Conservation (phyloP, 2,113 vertebrate genomes). For the Oenanthe melanoleuca region DNA sequence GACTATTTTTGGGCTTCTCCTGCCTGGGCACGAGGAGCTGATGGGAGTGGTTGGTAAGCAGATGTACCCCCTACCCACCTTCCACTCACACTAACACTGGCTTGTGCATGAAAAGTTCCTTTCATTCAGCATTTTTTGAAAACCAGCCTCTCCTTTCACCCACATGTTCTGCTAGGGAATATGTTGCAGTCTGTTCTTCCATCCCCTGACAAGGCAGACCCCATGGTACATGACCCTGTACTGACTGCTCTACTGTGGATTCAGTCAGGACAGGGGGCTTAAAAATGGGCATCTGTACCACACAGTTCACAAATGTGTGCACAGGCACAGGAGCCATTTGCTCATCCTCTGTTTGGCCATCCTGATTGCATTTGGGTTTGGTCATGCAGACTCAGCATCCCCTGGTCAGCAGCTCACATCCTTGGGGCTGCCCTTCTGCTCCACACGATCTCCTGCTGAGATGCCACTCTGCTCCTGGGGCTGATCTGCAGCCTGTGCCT, state of each 20-base stretch:
- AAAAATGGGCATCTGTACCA: neutral
- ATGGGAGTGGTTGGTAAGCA: neutral
- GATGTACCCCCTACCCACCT: neutral
- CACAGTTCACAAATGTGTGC: accelerated
- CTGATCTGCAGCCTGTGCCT: neutral
- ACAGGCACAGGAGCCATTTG: neutral
- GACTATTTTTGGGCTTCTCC: neutral
- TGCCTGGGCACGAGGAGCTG: neutral
- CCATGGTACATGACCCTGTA: accelerated
- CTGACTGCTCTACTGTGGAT: neutral
- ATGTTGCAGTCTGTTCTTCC: neutral
- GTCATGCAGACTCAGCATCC: accelerated
- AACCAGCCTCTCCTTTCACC: neutral
- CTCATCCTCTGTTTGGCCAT: neutral
- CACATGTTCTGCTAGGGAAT: neutral
- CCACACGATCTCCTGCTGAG: neutral
- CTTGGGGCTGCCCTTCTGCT: neutral
- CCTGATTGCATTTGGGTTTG: neutral
- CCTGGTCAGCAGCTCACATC: accelerated
- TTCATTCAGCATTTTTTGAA: neutral
- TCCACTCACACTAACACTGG: neutral
- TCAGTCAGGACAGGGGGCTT: neutral
- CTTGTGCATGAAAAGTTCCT: neutral
- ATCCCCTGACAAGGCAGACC: neutral
- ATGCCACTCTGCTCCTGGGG: no score